These are phyloP conservation scores for Yponomeuta plumbellus DNA, from an alignment of 2,888 invertebrate species.

Conservation along the genomic window DNA sequence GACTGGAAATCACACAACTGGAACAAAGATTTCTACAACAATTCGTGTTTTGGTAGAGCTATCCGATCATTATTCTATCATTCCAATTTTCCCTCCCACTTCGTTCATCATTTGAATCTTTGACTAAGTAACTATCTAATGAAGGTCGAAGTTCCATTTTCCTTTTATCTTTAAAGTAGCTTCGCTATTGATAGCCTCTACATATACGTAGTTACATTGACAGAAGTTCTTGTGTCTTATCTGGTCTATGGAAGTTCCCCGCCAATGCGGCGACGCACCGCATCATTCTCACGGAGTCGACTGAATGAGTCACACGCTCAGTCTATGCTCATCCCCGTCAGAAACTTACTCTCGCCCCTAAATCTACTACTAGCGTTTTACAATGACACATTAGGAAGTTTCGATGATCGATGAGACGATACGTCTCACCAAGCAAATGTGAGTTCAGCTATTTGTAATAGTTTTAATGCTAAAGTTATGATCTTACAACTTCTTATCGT, in stretches of 20 bases:
- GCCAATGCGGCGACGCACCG: constrained; percentile 12
- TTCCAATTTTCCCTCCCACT: background rate
- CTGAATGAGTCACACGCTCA: background rate
- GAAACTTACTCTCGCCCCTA: constrained; percentile 1
- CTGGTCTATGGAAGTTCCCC: constrained; percentile 12
- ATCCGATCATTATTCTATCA: background rate
- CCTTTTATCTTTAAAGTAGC: background rate
- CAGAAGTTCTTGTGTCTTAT: constrained; percentile 9
- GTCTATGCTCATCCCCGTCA: background rate
- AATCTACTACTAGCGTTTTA: constrained; percentile 2
- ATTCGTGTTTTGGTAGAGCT: background rate
- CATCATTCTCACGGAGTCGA: background rate
- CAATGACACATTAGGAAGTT: constrained; percentile 6
- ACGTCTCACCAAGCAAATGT: background rate
- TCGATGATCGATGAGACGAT: constrained; percentile 11
- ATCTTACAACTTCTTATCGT: background rate
- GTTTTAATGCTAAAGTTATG: constrained; percentile 5
- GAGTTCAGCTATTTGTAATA: constrained; percentile 1
- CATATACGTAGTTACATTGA: background rate
- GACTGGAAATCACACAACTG: constrained; percentile 6
- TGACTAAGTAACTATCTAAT: background rate
- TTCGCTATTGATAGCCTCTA: background rate
- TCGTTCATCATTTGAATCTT: background rate
- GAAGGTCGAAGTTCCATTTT: background rate
- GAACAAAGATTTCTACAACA: background rate